phyloP scores from a whole-genome alignment of 2,888 invertebrate genomes.

The Cybosia mesomella region DNA sequence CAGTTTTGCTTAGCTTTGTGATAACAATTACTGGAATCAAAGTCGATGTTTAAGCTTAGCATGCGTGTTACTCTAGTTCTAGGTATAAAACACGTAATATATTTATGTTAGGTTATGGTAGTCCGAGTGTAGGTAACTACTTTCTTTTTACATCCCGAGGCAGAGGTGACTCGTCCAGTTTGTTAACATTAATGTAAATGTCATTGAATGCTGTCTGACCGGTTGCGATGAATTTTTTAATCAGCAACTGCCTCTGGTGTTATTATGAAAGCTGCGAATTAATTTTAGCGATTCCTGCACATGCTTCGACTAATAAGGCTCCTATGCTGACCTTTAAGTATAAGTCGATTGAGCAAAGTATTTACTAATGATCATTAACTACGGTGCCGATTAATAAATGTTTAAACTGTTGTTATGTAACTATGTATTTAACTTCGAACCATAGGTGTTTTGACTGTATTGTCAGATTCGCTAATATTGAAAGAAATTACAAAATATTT shows the following conservation, averaged over 20 bases:
- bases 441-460: slow-evolving; percentile 17
- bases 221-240: slow-evolving; percentile 71
- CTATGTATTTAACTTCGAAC: slow-evolving; percentile 15
- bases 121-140: slow-evolving; percentile 62
- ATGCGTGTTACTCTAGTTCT: not conserved
- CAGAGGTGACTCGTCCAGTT: slow-evolving; percentile 72
- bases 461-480: not conserved
- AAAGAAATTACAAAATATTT: not conserved
- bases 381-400: slow-evolving; percentile 20
- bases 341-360: slow-evolving; percentile 25
- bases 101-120: slow-evolving; percentile 32
- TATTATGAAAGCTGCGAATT: slow-evolving; percentile 75
- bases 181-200: slow-evolving; percentile 80
- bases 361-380: slow-evolving; percentile 34
- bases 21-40: not conserved
- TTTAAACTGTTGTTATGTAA: slow-evolving; percentile 22
- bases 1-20: too few relatives aligned
- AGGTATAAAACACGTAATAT: not conserved
- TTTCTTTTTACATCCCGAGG: slow-evolving; percentile 74
- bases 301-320: slow-evolving; percentile 44
- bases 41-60: not conserved
- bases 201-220: slow-evolving; percentile 77
- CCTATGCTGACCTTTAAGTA: slow-evolving; percentile 46
- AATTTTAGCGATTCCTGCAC: slow-evolving; percentile 44
- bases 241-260: slow-evolving; percentile 63